Conservation (phyloP, 2,797 vertebrate genomes). For the Manis crassicaudata region DNA sequence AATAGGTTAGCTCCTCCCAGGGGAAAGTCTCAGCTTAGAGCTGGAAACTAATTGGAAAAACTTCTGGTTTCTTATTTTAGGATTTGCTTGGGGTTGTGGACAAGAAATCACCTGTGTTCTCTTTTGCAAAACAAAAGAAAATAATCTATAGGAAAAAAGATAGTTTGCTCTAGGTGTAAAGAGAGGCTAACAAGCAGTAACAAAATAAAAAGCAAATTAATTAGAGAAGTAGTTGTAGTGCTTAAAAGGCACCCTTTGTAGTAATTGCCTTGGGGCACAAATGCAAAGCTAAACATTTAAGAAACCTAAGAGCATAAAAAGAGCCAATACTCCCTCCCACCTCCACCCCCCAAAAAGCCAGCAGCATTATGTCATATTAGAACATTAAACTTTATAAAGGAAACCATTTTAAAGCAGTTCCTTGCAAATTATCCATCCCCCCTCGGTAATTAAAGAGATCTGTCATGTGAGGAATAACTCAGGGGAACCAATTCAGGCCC, state of each 20-base stretch:
- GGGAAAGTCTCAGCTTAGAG: conserved; percentile 1
- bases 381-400: conserved; percentile 61
- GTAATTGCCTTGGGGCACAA: conserved; percentile 50
- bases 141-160: background rate
- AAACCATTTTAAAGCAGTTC: conserved; percentile 62
- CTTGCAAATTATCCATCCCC: conserved; percentile 44
- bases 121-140: background rate
- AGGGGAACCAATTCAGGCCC: conserved; percentile 54
- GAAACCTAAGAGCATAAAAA: conserved; percentile 27
- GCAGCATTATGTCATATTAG: conserved; percentile 60
- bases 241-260: conserved; percentile 38
- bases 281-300: conserved; percentile 35
- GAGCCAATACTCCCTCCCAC: background rate
- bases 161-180: conserved; percentile 21
- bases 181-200: conserved; percentile 13
- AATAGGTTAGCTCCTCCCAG: conserved; percentile 22
- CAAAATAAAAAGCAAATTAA: conserved; percentile 54
- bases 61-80: background rate
- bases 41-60: conserved; percentile 49
- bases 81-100: background rate
- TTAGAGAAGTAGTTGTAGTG: conserved; percentile 61
- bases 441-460: conserved; percentile 56
- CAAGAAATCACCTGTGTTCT: background rate
- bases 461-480: background rate
- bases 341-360: background rate